These are phyloP conservation scores for Seriola quinqueradiata DNA, from an alignment of 2,113 vertebrate genomes.

Conservation along the genomic window DNA sequence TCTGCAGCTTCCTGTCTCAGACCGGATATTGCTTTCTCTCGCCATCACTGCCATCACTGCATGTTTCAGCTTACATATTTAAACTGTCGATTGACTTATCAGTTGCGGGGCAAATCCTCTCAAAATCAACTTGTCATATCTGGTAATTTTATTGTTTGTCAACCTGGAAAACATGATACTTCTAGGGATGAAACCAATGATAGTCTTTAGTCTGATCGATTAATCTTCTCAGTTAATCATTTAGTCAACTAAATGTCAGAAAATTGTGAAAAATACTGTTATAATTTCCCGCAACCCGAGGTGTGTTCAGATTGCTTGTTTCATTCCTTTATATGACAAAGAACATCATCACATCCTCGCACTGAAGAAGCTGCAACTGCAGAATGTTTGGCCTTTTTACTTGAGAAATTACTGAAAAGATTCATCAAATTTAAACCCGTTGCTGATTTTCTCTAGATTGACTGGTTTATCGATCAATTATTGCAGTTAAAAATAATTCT, in stretches of 20 bases:
- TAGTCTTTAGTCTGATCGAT: no score
- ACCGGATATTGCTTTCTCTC: conserved; percentile 7
- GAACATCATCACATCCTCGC: not conserved
- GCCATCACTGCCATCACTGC: not conserved
- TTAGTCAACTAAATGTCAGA: not conserved
- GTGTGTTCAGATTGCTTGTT: not conserved
- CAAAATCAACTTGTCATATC: not conserved
- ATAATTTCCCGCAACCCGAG: no score
- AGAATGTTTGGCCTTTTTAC: not conserved
- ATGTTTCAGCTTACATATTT: not conserved
- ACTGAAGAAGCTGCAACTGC: not conserved
- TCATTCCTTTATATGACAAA: not conserved
- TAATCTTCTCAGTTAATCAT: not conserved
- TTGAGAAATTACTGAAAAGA: not conserved
- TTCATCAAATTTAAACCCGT: not conserved
- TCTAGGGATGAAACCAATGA: no score
- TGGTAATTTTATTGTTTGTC: not conserved
- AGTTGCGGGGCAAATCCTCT: not conserved
- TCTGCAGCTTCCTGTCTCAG: conserved; percentile 47
- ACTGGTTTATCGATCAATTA: not conserved
- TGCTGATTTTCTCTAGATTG: not conserved
- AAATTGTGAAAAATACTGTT: not conserved
- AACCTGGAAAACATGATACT: not conserved
- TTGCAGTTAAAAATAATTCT: not conserved
- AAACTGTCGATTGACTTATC: not conserved